A percentile compares a stretch with the other conserved stretches of the same genome.
phyloP scores from a whole-genome alignment of 2,888 invertebrate species.

The Anthophora plumipes region DNA sequence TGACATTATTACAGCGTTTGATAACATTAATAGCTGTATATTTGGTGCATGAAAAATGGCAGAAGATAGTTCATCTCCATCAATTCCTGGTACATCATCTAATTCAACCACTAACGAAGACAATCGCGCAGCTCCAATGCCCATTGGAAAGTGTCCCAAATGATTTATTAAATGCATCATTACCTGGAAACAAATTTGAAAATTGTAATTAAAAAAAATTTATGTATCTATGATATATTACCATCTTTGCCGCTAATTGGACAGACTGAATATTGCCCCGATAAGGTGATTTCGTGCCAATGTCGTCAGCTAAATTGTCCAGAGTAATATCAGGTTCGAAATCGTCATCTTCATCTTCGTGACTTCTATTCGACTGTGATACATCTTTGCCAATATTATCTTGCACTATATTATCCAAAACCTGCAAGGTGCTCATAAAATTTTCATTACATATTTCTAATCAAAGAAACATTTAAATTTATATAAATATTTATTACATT shows the following conservation, averaged over 20 bases:
- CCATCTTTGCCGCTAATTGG: constrained; percentile 87
- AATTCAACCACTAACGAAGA: constrained; percentile 96
- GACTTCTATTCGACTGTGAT: constrained; percentile 65
- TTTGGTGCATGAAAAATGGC: constrained; percentile 94
- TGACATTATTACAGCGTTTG: constrained; percentile 93
- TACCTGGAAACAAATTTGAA: constrained; percentile 84
- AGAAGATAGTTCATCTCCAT: constrained; percentile 91
- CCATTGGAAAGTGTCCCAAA: constrained; percentile 97
- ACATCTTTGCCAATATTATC: constrained; percentile 74
- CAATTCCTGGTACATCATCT: constrained; percentile 92
- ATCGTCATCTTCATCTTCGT: constrained; percentile 85
- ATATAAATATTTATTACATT: background rate
- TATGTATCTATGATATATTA: constrained; percentile 70
- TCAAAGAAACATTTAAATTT: background rate
- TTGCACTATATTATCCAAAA: constrained; percentile 82
- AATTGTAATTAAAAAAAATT: constrained; percentile 25
- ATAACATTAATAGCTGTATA: constrained; percentile 93
- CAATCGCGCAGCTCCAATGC: constrained; percentile 94
- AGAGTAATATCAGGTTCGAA: constrained; percentile 90
- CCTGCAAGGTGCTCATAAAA: constrained; percentile 67
- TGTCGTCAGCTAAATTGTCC: constrained; percentile 88
- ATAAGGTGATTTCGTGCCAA: constrained; percentile 77
- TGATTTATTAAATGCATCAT: constrained; percentile 96
- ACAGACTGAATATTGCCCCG: constrained; percentile 85
- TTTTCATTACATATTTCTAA: background rate